Conservation (phyloP, 2,113 vertebrate genomes). For the Centropus bengalensis region DNA sequence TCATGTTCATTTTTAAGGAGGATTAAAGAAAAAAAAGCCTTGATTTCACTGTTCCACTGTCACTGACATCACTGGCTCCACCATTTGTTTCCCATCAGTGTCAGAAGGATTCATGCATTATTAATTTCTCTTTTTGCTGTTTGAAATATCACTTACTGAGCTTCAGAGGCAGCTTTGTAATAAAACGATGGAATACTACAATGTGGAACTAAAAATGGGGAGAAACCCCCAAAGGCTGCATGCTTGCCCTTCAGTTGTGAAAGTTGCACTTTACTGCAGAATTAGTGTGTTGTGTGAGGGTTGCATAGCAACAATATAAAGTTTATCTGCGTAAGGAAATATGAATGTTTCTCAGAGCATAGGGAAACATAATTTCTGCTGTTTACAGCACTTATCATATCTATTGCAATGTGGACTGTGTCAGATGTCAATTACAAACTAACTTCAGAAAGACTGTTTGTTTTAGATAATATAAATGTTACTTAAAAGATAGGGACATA, state of each 20-base stretch:
- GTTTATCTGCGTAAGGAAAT: conserved; percentile 70
- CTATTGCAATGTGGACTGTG: conserved; percentile 64
- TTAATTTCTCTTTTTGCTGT: not conserved
- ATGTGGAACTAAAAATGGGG: conserved; percentile 65
- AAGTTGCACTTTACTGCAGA: conserved; percentile 65
- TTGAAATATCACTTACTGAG: conserved; percentile 40
- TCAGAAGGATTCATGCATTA: not conserved
- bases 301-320: conserved; percentile 78
- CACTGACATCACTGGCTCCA: not conserved
- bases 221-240: conserved; percentile 53
- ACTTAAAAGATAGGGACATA: conserved; percentile 60
- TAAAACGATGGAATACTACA: conserved; percentile 55
- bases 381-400: conserved; percentile 69
- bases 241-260: conserved; percentile 68
- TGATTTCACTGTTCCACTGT: not conserved
- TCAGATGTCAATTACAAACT: conserved; percentile 72
- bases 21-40: not conserved
- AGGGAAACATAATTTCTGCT: conserved; percentile 61
- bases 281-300: conserved; percentile 55
- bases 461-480: conserved; percentile 79
- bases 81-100: conserved; percentile 35
- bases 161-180: conserved; percentile 44
- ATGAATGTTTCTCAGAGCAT: conserved; percentile 63
- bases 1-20: not conserved
- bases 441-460: conserved; percentile 68